Percentiles rank a stretch among this genome's conserved stretches.
Evolutionary conservation across 1,140 invertebrate genomes (phyloP).

Genomic region (Agrilus planipennis): DNA sequence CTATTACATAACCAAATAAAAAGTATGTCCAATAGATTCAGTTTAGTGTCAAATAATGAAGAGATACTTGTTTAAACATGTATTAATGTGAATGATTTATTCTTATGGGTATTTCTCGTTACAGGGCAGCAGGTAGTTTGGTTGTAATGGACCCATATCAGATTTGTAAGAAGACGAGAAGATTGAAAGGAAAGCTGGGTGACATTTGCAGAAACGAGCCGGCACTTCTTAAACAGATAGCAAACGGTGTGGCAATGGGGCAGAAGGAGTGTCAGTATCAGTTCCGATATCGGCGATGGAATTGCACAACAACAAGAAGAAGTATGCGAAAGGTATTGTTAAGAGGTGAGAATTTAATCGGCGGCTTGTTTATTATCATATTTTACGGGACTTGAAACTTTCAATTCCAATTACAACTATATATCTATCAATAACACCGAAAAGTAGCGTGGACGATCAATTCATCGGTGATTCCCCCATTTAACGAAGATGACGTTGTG

Average conservation of each 20-base stretch:
- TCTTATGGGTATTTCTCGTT: too few species aligned
- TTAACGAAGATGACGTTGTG: too few species aligned
- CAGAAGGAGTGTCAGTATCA: slow-evolving; percentile 76
- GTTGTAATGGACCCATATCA: slow-evolving; percentile 77
- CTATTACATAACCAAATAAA: too few species aligned
- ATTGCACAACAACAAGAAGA: slow-evolving; percentile 64
- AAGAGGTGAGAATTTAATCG: slow-evolving; percentile 60
- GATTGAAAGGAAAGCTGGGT: slow-evolving; percentile 58
- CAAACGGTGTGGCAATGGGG: slow-evolving; percentile 60
- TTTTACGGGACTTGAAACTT: too few species aligned
- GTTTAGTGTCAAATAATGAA: too few species aligned
- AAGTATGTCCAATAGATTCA: too few species aligned
- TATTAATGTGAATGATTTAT: not conserved
- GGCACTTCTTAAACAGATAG: slow-evolving; percentile 62
- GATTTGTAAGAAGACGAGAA: slow-evolving; percentile 68
- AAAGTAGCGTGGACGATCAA: too few species aligned
- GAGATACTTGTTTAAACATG: not conserved
- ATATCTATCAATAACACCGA: too few species aligned
- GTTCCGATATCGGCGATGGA: slow-evolving; percentile 72
- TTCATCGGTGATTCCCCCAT: too few species aligned
- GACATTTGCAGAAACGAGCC: slow-evolving; percentile 66
- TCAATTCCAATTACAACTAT: too few species aligned
- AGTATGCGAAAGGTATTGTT: slow-evolving; percentile 71
- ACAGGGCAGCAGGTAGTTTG: slow-evolving; percentile 66
- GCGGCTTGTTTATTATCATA: not conserved